Evolutionary conservation across 2,888 invertebrate genomes (phyloP), one percentile per base, ranked within the genome.

Genomic region (Agrotis clavis): DNA sequence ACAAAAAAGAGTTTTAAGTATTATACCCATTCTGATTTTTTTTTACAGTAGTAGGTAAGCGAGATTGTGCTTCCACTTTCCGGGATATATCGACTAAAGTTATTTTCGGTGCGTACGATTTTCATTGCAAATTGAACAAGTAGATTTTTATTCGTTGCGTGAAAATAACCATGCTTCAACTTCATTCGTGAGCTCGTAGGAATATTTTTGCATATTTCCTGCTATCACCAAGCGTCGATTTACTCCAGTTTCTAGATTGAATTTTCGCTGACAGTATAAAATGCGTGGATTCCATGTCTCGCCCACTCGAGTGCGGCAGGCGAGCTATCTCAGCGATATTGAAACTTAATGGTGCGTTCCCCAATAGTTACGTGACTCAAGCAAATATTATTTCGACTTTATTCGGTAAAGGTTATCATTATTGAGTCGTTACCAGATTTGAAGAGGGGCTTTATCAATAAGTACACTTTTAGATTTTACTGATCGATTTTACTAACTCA

Each of bases 231-330:
- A 74, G 80, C 80, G 76, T 82, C 89, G 87, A 88, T 90, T 88
- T 86, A 86, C 87, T 89, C 75, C 84, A 89, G 88, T 89, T 89
- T 83, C 87, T 85, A 86, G 84, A 92, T 91, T 90, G 91, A 92
- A 91, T 91, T 92, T 91, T 89, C 85, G 92, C 92, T 91, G 92
- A 92, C 90, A 82, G 82, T 82, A 87, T 86, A 88, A 89, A 90
- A 91, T 86, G 88, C 87, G 87, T 88, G 87, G 83, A 90, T 89
- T 88, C 84, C 85, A 86, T 87, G 86, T 87, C 82, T 85, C 84
- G 77, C 81, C 76, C 82, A 79, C 84, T 86, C 72, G 80, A 82
- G 75, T 77, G 76, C 82, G 83, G 83, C 74, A 70, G 65, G 68
- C 69, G 70, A 68, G 84, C 87, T 70, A 83, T 81, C 84, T 88